Conservation (phyloP, 2,888 invertebrate species). For the Dinocampus coccinellae region DNA sequence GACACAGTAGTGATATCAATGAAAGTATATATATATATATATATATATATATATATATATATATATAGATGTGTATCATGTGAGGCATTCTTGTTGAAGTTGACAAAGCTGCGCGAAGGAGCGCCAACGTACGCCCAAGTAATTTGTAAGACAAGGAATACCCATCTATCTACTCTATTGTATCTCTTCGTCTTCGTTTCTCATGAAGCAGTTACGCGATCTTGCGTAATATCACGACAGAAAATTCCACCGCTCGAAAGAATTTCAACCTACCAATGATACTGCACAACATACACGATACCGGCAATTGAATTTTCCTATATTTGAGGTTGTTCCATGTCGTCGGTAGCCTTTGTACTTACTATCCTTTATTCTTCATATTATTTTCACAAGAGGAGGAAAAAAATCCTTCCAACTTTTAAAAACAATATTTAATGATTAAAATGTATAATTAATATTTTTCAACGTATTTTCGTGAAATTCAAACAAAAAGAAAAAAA, state of each 20-base stretch:
- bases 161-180: background rate
- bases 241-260: slow-evolving; percentile 29
- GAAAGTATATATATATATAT: background rate
- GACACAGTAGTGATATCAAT: background rate
- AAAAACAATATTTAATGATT: too few species aligned
- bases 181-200: background rate
- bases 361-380: background rate
- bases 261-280: slow-evolving; percentile 30
- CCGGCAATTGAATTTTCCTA: slow-evolving; percentile 12
- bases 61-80: background rate
- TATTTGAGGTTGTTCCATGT: too few species aligned
- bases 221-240: slow-evolving; percentile 37
- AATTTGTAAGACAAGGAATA: slow-evolving; percentile 17
- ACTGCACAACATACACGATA: background rate
- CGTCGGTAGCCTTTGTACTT: slow-evolving; percentile 1
- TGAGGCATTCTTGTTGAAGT: slow-evolving; percentile 20
- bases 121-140: slow-evolving; percentile 24
- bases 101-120: slow-evolving; percentile 38
- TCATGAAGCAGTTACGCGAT: slow-evolving; percentile 20
- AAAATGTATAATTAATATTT: too few species aligned
- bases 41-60: background rate
- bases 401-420: too few species aligned
- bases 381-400: background rate
- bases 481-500: too few species aligned
- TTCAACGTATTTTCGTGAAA: too few species aligned